Conservation (phyloP, 2,113 vertebrate genomes). For the Oplegnathus fasciatus region DNA sequence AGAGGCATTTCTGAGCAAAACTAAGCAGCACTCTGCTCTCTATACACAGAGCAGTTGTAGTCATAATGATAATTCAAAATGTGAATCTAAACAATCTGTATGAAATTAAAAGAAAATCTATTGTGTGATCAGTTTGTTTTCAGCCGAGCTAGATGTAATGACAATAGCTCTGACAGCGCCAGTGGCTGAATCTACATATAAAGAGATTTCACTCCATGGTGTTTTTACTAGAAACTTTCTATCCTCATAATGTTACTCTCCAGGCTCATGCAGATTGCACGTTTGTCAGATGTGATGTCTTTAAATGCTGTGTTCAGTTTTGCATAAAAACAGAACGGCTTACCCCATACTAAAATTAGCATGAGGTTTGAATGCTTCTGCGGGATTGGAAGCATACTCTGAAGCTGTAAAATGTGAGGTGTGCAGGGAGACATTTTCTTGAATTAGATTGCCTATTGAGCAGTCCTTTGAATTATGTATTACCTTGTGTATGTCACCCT, state of each 20-base stretch:
- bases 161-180: neutral
- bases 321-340: conserved; percentile 51
- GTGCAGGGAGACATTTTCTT: conserved; percentile 33
- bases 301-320: conserved; percentile 37
- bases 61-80: conserved; percentile 17
- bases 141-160: neutral
- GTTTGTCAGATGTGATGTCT: conserved; percentile 29
- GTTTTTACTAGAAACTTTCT: conserved; percentile 2
- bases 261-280: conserved; percentile 8
- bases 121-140: neutral
- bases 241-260: neutral
- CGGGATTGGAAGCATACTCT: conserved; percentile 30
- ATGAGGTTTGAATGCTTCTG: conserved; percentile 35
- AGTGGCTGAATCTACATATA: neutral
- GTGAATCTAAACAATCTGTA: neutral
- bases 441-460: conserved; percentile 60
- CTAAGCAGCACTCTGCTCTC: neutral
- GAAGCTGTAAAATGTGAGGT: conserved; percentile 34
- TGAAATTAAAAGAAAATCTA: neutral
- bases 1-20: conserved; percentile 4
- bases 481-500: conserved; percentile 7
- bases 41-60: neutral
- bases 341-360: conserved; percentile 35
- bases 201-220: neutral
- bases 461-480: conserved; percentile 62